A percentile compares a stretch with the other conserved stretches of the same genome.
phyloP scores from a whole-genome alignment of 2,113 vertebrate species.

The Thalassoma bifasciatum region DNA sequence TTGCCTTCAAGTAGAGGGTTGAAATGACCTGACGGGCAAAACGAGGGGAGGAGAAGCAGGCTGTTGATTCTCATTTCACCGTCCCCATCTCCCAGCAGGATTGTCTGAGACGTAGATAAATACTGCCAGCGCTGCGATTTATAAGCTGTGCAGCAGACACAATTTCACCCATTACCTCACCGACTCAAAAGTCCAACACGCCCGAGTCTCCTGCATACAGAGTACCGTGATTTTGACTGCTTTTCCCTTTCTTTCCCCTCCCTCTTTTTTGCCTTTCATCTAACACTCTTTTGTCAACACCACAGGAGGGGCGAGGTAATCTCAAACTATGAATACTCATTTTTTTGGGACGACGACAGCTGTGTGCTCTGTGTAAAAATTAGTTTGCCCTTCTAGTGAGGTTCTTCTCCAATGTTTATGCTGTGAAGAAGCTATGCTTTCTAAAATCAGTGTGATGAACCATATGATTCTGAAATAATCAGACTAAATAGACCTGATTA shows the following conservation, averaged over 20 bases:
- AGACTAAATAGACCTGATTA: not conserved
- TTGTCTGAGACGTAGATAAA: constrained; percentile 80
- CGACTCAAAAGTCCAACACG: constrained; percentile 64
- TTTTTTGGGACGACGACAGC: not conserved
- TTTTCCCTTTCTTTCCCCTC: constrained; percentile 12
- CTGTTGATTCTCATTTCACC: constrained; percentile 80
- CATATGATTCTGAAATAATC: constrained; percentile 5
- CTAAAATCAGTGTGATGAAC: constrained; percentile 10
- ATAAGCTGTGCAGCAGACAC: constrained; percentile 74
- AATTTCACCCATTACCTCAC: constrained; percentile 77
- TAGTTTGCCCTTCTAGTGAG: not conserved
- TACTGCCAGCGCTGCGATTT: constrained; percentile 77
- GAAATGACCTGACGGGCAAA: constrained; percentile 68
- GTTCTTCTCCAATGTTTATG: not conserved
- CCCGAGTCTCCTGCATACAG: constrained; percentile 64
- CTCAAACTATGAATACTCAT: constrained; percentile 13
- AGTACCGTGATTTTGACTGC: constrained; percentile 49
- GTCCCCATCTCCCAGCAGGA: constrained; percentile 72
- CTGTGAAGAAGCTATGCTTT: not conserved
- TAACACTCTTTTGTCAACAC: constrained; percentile 19
- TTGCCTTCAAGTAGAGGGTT: constrained; percentile 55
- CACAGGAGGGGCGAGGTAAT: constrained; percentile 8
- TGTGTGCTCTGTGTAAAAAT: constrained; percentile 9
- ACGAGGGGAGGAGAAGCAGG: constrained; percentile 61
- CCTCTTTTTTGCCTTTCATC: constrained; percentile 13